A percentile compares a stretch with the other conserved stretches of the same genome.
phyloP scores from a whole-genome alignment of 2,888 invertebrate species.

The Lysandra bellargus region DNA sequence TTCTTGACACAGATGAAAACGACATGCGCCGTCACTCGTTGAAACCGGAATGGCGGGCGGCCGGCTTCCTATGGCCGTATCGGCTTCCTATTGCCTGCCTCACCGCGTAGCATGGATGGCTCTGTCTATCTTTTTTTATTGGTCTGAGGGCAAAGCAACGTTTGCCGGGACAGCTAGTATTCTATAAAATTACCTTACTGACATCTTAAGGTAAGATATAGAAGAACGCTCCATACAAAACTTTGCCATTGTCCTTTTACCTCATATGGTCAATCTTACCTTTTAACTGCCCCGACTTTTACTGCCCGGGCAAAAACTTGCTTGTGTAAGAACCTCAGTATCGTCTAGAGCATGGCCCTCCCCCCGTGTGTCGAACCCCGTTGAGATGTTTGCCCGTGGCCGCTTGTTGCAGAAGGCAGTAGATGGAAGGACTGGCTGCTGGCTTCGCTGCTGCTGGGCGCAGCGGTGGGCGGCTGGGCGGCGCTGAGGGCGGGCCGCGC shows the following conservation, averaged over 20 bases:
- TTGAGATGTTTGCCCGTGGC: slow-evolving; percentile 19
- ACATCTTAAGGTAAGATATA: neutral
- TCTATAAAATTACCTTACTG: neutral
- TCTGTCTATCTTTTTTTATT: too few species aligned
- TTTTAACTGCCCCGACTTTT: neutral
- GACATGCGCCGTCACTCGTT: too few species aligned
- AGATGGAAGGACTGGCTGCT: slow-evolving; percentile 95
- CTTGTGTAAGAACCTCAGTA: neutral
- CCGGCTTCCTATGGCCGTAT: too few species aligned
- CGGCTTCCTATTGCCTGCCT: too few species aligned
- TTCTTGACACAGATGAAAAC: too few species aligned
- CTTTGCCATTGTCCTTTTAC: neutral
- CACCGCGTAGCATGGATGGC: too few species aligned
- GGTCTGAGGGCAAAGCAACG: too few species aligned
- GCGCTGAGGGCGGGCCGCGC: slow-evolving; percentile 94
- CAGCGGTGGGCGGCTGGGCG: slow-evolving; percentile 94
- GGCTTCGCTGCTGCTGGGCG: slow-evolving; percentile 90
- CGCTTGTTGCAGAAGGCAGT: slow-evolving; percentile 81
- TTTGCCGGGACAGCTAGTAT: neutral
- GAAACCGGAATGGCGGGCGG: too few species aligned
- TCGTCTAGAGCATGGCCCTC: neutral
- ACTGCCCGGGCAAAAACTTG: neutral
- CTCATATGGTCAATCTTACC: neutral
- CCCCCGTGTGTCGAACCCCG: neutral
- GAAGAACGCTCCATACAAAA: neutral